Base-by-base conservation (phyloP, 2,888 invertebrate genomes). In the Drosophila seclusa region DNA sequence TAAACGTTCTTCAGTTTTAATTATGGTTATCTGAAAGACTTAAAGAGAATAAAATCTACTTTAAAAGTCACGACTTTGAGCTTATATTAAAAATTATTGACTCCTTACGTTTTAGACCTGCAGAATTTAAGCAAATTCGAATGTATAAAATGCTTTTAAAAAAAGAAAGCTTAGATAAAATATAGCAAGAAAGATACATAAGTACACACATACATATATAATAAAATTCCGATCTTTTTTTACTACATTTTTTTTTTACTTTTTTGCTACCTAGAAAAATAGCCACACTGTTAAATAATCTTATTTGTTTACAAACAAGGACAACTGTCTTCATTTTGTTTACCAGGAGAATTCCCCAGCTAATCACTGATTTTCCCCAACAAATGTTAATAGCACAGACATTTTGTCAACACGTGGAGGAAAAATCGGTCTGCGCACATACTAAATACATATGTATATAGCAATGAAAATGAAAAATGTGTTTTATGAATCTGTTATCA, bases 401-500 rank as follows among this genome's bases (percentile, higher is more conserved):
- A 70, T 59, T 67, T 68, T 60, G 80, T 78, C 74, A 66, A 62
- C 67, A 66, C 50, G 59, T 38, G 45, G 27, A 32, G 10, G 4
- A 18, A 38, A 38, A 45, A 27, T 61, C n/a, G 4, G 21, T 50
- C 27, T 8, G 18, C 21, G 11, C n/a, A 24, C 32, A 11, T 13
- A 18, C 36, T 36, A 49, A 8, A 21, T 42, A 11, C 11, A 21
- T 42, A 42, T 2, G 0, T 45, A 16, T 11, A 29, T 32, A n/a
- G 8, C 2, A 52, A 62, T 52, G 45, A 34, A 57, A 60, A 62
- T 68, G 48, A 68, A 68, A 65, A 64, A 53, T 57, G n/a, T 36
- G 27, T 36, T 40, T 34, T 55, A 59, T 64, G 21, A 52, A 42
- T 63, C 48, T 50, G 13, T 60, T 49, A 21, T 58, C 66, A 67